Base-by-base conservation (phyloP, 2,113 vertebrate species). In the Corythornis vintsioides region DNA sequence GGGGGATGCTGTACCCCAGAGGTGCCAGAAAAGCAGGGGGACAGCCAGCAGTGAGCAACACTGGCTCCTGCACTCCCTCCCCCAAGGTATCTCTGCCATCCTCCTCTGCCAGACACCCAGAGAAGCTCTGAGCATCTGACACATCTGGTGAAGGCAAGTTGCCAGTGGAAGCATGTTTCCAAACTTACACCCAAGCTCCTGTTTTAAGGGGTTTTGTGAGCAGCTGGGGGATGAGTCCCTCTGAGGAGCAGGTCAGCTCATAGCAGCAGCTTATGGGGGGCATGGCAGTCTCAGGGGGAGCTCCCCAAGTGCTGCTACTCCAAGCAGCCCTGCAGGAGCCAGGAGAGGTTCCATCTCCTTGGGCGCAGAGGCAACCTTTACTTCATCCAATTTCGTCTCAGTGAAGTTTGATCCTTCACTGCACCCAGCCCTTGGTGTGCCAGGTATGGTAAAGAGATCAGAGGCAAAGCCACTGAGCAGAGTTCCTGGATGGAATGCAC, bases 231-330 rank as follows among this genome's bases (percentile, higher is more conserved):
- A 55, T 17, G 52, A 76, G 0, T 5, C 3, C 1, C 22, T 16
- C 31, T 0, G 1, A 48, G 26, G 45, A 15, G 13, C 0, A 1
- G 4, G 11, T 35, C 33, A 47, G 55, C 3, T 42, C 11, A 6
- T 0, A 19, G 63, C 40, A 64, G 55, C 3, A 5, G 4, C 3
- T 3, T 9, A 63, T 28, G 66, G 31, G 40, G 42, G 45, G 17
- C 40, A 12, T 0, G 17, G 55, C 7, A 25, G 52, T 52, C 31
- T 29, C 14, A 9, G n/a, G 16, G 53, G 7, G 43, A 80, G 45
- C n/a, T 31, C 73, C 43, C 53, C 1, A 7, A 55, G 31, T 0
- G 1, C 57, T n/a, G 53, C 66, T 48, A 11, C 4, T 5, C 16
- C 24, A 64, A 61, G 50, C 33, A 56, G 59, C 38, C 15, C 47